phyloP scores from a whole-genome alignment of 2,888 invertebrate species.

The Drymonia ruficornis region DNA sequence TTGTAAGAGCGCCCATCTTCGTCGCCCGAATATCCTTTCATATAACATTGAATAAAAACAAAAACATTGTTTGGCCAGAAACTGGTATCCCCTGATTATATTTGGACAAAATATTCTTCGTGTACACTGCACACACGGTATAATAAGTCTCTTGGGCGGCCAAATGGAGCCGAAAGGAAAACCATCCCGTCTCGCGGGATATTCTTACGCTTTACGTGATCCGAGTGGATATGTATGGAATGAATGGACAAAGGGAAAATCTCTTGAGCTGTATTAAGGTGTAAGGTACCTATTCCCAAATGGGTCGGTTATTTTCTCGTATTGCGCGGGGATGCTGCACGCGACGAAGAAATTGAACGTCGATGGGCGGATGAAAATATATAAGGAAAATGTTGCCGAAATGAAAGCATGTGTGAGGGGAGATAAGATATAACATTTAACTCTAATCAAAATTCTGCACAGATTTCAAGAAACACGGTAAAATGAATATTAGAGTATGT shows the following conservation, averaged over 20 bases:
- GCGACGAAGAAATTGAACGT: slow-evolving; percentile 67
- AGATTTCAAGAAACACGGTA: slow-evolving; percentile 2
- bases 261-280: slow-evolving; percentile 78
- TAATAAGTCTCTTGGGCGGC: slow-evolving; percentile 81
- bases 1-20: slow-evolving; percentile 51
- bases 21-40: slow-evolving; percentile 55
- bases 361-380: slow-evolving; percentile 57
- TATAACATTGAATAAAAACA: slow-evolving; percentile 75
- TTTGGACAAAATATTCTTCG: slow-evolving; percentile 80
- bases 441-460: slow-evolving; percentile 27
- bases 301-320: slow-evolving; percentile 70
- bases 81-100: slow-evolving; percentile 79
- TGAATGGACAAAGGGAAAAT: slow-evolving; percentile 75
- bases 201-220: slow-evolving; percentile 73
- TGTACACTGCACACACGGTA: slow-evolving; percentile 77
- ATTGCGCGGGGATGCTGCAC: slow-evolving; percentile 62
- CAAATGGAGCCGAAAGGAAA: slow-evolving; percentile 80
- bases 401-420: slow-evolving; percentile 34
- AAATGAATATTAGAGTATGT: neutral
- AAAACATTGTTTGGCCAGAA: slow-evolving; percentile 71
- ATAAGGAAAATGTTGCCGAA: slow-evolving; percentile 54
- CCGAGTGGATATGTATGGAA: slow-evolving; percentile 64
- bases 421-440: slow-evolving; percentile 23
- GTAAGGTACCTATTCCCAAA: slow-evolving; percentile 71
- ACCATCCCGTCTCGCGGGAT: slow-evolving; percentile 65